Base-by-base conservation (phyloP, 2,797 vertebrate genomes). In the Acridotheres tristis region DNA sequence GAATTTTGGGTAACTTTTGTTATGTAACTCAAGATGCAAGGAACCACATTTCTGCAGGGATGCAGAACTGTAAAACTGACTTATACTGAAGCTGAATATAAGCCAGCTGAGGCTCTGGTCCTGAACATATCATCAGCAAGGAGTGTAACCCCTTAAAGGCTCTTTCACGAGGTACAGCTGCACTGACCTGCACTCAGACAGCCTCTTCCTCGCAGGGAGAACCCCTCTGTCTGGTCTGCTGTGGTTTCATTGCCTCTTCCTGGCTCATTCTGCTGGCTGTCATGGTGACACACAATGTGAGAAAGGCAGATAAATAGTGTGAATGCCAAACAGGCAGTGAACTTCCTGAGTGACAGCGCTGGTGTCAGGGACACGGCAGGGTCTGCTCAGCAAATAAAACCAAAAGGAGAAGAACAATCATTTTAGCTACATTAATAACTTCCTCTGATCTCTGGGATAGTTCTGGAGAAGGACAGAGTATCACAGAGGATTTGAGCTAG, bases 241-340 rank as follows among this genome's bases (percentile, higher is more conserved):
- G 74, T 32, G 86, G 81, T 91, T 96, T 87, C 65, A 32, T 36
- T 65, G 67, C 54, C 85, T 73, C 58, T 83, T 94, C 68, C 80
- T 90, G 85, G 25, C 84, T 89, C 2, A 0, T 73, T 84, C 54
- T 89, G 59, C 86, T 87, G 90, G 71, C 93, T 95, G 93, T 92
- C 84, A 85, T 36, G 71, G 93, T 94, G 93, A 93, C 43, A 82
- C 3, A 5, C 50, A 73, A 8, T 25, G 57, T 89, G 91, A 91
- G 89, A 77, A 75, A 73, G 86, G 43, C 55, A 89, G 89, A 85
- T 93, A 88, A 94, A 92, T 34, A 26, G 18, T 42, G 68, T 69
- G 74, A 76, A 43, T 47, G 77, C 61, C 59, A 48, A 73, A 66
- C 19, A 65, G 61, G 59, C 74, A 25, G 40, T 76, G 81, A 88